These are phyloP conservation scores for Caenorhabditis sp. DNA, from an alignment of 2,888 invertebrate genomes.

Conservation along the genomic window DNA sequence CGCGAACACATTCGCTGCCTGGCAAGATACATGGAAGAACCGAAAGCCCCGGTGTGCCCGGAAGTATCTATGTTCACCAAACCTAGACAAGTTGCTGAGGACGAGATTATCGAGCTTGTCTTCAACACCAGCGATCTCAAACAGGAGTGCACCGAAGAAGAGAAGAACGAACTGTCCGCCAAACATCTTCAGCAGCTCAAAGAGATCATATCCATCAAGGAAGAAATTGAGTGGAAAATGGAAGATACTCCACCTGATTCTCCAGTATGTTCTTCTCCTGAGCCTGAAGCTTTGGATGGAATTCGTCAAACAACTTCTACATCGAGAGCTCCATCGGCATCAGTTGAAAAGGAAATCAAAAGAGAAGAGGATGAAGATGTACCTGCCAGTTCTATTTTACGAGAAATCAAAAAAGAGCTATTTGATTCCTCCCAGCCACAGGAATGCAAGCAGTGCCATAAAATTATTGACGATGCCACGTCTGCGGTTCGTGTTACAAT, in stretches of 20 bases:
- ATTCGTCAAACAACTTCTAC: conserved; percentile 14
- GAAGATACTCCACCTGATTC: conserved; percentile 78
- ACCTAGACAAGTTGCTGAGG: conserved; percentile 64
- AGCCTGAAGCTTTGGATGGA: conserved; percentile 11
- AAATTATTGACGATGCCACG: neutral
- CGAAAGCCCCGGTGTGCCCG: conserved; percentile 62
- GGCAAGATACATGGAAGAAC: conserved; percentile 53
- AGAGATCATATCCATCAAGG: conserved; percentile 54
- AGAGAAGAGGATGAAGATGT: conserved; percentile 37
- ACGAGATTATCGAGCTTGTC: conserved; percentile 64
- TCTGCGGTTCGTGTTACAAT: conserved; percentile 38
- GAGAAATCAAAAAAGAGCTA: conserved; percentile 44
- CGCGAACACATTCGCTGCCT: conserved; percentile 45
- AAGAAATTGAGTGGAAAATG: conserved; percentile 38
- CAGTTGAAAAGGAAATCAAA: conserved; percentile 56
- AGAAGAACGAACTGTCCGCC: conserved; percentile 43
- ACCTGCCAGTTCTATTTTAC: neutral
- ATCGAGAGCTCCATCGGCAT: conserved; percentile 28
- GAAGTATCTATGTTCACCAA: conserved; percentile 66
- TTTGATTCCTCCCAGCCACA: conserved; percentile 30
- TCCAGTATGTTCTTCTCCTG: conserved; percentile 57
- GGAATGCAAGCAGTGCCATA: conserved; percentile 51
- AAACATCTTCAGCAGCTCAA: conserved; percentile 51
- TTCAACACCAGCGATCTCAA: conserved; percentile 41
- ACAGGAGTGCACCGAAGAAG: conserved; percentile 32